Evolutionary conservation across 2,797 vertebrate species (phyloP), one percentile per base, ranked within the genome.

Genomic region (Gastrophryne carolinensis): DNA sequence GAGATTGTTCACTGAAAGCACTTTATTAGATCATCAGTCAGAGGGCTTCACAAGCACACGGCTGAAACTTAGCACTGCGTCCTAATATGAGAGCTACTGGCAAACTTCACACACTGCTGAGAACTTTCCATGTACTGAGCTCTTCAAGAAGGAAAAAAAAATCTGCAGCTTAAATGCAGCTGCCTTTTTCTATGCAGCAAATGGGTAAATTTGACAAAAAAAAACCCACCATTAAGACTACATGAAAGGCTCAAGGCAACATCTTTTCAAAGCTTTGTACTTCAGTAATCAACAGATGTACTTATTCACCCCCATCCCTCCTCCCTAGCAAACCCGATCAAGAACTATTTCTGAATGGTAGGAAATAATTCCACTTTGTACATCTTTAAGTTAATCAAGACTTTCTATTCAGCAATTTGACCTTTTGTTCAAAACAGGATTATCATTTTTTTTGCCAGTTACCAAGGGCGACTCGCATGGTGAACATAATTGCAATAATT

Each of bases 391-490:
- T 98, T 98, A 98, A 98, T 99, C 96, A 99, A 98, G 96, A 95
- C 96, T 95, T 95, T 97, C 96, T 95, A 99, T 98, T 98, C 96
- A 98, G 95, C 96, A 98, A 98, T 98, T 97, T 98, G 97, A 99
- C 96, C 97, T 99, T 99, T 98, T 99, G 96, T 99, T 98, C 96
- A 97, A 98, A 99, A 98, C 95, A 99, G 97, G 96, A 98, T 99
- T 97, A 98, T 97, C 95, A 96, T 95, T 95, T 95, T 94, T 94
- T 95, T 94, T 94, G 92, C 92, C 95, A 91, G 95, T 98, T 96
- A 96, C 96, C 94, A 99, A 95, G 95, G 97, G 95, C 93, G 94
- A 99, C 95, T 95, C 90, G 86, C 95, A 94, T 94, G 94, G 95
- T 93, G 92, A 98, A 96, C 93, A 94, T 98, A 99, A 99, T 98